Conservation (phyloP, 2,797 vertebrate species). For the Poeciliopsis gracilis region DNA sequence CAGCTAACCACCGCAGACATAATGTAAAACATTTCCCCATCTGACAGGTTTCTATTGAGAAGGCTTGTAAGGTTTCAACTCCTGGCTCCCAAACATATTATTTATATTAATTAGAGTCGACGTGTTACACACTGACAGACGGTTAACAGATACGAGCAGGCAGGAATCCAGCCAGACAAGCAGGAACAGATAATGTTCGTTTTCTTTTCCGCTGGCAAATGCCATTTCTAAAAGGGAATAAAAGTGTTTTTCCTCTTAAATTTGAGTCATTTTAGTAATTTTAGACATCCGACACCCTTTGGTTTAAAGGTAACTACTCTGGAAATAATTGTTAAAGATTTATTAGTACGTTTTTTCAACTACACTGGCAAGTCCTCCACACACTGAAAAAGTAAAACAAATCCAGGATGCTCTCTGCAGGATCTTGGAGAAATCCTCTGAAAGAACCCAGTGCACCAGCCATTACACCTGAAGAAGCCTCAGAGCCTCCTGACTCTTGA, state of each 20-base stretch:
- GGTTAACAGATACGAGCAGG: constrained; percentile 30
- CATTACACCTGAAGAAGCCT: background rate
- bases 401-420: background rate
- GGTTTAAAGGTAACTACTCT: background rate
- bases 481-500: background rate
- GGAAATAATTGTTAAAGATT: background rate
- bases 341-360: background rate
- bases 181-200: constrained; percentile 12
- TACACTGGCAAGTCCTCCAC: background rate
- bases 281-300: background rate
- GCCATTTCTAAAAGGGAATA: background rate
- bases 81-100: constrained; percentile 34
- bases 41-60: constrained; percentile 41
- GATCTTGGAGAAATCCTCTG: background rate
- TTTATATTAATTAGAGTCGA: constrained; percentile 39
- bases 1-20: constrained; percentile 19
- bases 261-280: no score
- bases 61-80: constrained; percentile 30
- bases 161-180: constrained; percentile 29
- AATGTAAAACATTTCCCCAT: constrained; percentile 33
- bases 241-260: constrained; percentile 1
- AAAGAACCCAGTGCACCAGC: background rate
- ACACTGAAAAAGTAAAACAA: background rate
- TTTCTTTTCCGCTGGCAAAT: constrained; percentile 10
- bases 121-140: constrained; percentile 25